Evolutionary conservation across 1,140 invertebrate species (phyloP).

Genomic region (Acromyrmex charruanus): DNA sequence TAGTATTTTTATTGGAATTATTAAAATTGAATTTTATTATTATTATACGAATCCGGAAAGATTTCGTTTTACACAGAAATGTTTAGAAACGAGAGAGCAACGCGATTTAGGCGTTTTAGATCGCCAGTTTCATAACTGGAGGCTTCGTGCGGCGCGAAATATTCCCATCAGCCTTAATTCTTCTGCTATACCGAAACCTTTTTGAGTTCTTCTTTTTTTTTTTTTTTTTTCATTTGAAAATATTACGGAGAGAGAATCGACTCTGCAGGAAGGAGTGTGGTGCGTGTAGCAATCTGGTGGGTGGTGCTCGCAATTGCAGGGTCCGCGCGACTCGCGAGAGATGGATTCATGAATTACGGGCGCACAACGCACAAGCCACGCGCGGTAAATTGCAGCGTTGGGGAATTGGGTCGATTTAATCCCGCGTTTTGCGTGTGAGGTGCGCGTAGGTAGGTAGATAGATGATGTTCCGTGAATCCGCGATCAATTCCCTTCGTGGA

Average conservation of each 20-base stretch:
- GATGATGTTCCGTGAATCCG: constrained; percentile 56
- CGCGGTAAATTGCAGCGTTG: constrained; percentile 46
- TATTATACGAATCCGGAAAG: background rate
- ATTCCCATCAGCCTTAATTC: constrained; percentile 8
- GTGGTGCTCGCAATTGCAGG: constrained; percentile 23
- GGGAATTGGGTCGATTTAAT: constrained; percentile 62
- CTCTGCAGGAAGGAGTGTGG: background rate
- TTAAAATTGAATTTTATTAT: background rate
- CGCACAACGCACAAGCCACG: constrained; percentile 3
- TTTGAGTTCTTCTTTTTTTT: background rate
- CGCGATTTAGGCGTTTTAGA: background rate
- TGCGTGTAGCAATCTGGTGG: constrained; percentile 26
- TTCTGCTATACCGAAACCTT: background rate
- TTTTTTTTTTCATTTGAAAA: background rate
- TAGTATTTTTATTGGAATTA: background rate
- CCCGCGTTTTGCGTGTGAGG: constrained; percentile 41
- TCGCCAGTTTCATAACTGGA: background rate
- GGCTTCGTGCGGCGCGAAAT: background rate
- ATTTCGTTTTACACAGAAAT: background rate
- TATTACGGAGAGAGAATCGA: background rate
- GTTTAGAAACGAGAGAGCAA: background rate
- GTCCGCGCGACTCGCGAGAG: constrained; percentile 33
- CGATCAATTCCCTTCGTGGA: constrained; percentile 62
- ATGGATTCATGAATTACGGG: constrained; percentile 50
- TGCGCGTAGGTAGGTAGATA: constrained; percentile 51